Conservation (phyloP, 2,888 invertebrate genomes). For the Dasysyrphus albostriatus region DNA sequence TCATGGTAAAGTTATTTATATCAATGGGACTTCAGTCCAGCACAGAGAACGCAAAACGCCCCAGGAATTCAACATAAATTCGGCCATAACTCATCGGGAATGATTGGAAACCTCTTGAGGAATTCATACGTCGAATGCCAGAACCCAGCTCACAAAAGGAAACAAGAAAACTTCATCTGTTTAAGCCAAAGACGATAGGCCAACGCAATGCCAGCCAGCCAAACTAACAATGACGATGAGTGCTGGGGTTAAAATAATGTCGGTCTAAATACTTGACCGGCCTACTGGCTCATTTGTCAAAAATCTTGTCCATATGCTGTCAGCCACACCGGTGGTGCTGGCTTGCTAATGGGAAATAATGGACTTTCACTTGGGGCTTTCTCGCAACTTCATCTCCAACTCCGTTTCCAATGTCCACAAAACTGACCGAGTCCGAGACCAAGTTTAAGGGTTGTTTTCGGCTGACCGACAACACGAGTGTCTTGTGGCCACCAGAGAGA, state of each 20-base stretch:
- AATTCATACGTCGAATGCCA: constrained; percentile 75
- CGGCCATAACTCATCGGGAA: constrained; percentile 80
- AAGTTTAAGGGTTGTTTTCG: constrained; percentile 71
- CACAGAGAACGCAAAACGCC: constrained; percentile 43
- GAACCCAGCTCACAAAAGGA: constrained; percentile 53
- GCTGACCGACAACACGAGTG: constrained; percentile 66
- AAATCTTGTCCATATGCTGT: constrained; percentile 76
- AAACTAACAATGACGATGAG: constrained; percentile 26
- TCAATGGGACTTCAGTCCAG: constrained; percentile 76
- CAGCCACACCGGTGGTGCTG: constrained; percentile 71
- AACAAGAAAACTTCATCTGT: constrained; percentile 64
- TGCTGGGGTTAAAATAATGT: constrained; percentile 75
- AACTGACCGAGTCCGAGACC: constrained; percentile 29
- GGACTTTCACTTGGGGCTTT: constrained; percentile 74
- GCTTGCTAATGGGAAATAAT: constrained; percentile 77
- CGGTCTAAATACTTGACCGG: constrained; percentile 75
- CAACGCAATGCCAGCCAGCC: not conserved
- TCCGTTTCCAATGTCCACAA: constrained; percentile 34
- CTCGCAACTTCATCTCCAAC: constrained; percentile 28
- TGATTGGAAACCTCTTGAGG: constrained; percentile 80
- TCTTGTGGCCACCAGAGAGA: constrained; percentile 68
- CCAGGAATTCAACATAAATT: constrained; percentile 66
- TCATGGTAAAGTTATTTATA: constrained; percentile 79
- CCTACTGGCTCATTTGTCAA: constrained; percentile 75
- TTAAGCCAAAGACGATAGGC: constrained; percentile 10